Evolutionary conservation across 2,888 invertebrate genomes (phyloP).

Genomic region (Dolichopus griseipennis): DNA sequence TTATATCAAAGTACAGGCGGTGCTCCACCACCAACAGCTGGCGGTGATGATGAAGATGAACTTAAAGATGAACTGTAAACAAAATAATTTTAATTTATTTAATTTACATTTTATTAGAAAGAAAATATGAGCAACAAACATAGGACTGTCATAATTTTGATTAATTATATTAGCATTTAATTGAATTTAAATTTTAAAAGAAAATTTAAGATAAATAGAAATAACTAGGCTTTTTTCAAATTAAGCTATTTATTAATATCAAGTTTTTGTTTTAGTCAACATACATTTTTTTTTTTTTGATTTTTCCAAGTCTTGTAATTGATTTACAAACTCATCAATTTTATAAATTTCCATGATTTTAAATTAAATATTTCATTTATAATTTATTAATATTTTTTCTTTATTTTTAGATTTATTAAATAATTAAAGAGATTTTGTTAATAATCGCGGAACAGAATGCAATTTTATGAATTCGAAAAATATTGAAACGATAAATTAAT

Average conservation of each 20-base stretch:
- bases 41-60: conserved; percentile 61
- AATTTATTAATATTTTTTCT: no score
- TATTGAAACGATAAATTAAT: no score
- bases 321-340: neutral
- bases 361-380: no score
- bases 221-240: neutral
- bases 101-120: neutral
- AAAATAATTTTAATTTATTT: neutral
- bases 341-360: no score
- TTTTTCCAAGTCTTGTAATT: neutral
- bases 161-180: neutral
- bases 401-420: no score
- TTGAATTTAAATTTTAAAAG: neutral
- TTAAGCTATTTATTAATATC: conserved; percentile 9
- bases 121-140: neutral
- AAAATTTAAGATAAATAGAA: neutral
- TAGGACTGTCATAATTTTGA: conserved; percentile 13
- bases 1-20: conserved; percentile 83
- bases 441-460: no score
- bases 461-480: no score
- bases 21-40: conserved; percentile 63
- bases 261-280: conserved; percentile 4
- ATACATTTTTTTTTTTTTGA: neutral
- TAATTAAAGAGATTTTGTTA: no score
- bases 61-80: conserved; percentile 76